Evolutionary conservation across 2,113 vertebrate genomes (phyloP), one percentile per base, ranked within the genome.

Genomic region (Crotalus helleri): DNA sequence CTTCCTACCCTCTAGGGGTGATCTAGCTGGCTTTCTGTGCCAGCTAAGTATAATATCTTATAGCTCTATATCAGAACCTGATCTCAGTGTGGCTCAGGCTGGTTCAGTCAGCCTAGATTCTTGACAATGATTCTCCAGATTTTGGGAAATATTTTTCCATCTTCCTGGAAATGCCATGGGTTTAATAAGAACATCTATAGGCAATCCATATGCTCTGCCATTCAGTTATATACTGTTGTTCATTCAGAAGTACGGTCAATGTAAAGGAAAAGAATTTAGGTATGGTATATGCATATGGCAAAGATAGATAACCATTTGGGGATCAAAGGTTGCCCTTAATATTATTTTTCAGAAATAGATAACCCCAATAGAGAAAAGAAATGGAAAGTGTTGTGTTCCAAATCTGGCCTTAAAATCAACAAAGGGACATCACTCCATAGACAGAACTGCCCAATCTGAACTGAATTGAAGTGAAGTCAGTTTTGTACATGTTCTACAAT

Each of bases 381-480:
- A 87, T 55, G 51, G 90, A 92, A 89, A 39, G 2, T 87, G 1
- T 54, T 39, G 17, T 81, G 6, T 39, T 81, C 69, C 69, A 81
- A 81, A 81, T 81, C 33, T 81, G 69, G 69, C 17, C 33, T 81
- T 39, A 92, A 89, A 95, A 91, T 94, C 88, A 94, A 57, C 61
- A 95, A 94, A 69, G 26, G 15, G 44, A 69, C 17, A 15, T 7
- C 46, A 51, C 19, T 39, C 1, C 69, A 81, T 19, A 81, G 69
- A 21, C 9, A 39, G 69, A 81, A 39, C 69, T 19, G 33, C 69
- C 7, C 17, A 39, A 44, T 26, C 19, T 21, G 4, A 87, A 33
- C 21, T 53, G n/a, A 54, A 58, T 12, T 92, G 17, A 69, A 7
- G n/a, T 46, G 24, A 26, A 92, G 33, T 49, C 26, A 49, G 23